These are phyloP conservation scores for Hozukius guyotensis DNA, from an alignment of 2,797 vertebrate species.

Conservation along the genomic window DNA sequence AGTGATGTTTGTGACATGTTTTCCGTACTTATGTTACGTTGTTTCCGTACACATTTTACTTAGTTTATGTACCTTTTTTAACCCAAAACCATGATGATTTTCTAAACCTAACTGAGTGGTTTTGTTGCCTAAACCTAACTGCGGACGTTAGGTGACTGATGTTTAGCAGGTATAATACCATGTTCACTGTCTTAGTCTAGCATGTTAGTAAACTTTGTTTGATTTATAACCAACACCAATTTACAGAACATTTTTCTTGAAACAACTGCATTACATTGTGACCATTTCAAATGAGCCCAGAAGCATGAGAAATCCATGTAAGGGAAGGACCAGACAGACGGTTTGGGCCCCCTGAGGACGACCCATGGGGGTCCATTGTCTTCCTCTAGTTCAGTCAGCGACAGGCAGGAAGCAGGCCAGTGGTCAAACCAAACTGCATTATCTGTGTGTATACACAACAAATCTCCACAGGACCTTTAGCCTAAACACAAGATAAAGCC, in stretches of 20 bases:
- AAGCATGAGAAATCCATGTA: not conserved
- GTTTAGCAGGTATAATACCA: no score
- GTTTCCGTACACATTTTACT: no score
- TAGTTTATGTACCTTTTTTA: no score
- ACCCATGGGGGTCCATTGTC: conserved; percentile 68
- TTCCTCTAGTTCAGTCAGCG: conserved; percentile 37
- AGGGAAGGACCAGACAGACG: not conserved
- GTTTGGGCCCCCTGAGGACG: conserved; percentile 28
- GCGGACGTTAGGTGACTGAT: no score
- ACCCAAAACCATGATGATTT: no score
- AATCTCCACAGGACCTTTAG: conserved; percentile 63
- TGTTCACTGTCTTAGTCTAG: no score
- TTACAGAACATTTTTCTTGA: not conserved
- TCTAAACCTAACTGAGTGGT: no score
- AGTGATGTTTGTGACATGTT: no score
- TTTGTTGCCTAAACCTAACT: no score
- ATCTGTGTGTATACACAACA: conserved; percentile 77
- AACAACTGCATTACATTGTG: not conserved
- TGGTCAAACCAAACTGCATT: conserved; percentile 78
- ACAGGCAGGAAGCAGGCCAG: conserved; percentile 74
- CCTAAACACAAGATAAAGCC: conserved; percentile 73
- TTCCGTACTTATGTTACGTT: no score
- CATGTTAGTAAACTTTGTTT: no score
- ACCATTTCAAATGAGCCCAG: not conserved
- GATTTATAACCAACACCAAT: not conserved